These are phyloP conservation scores for Acleris holmiana DNA, from an alignment of 2,888 invertebrate species.

Conservation along the genomic window DNA sequence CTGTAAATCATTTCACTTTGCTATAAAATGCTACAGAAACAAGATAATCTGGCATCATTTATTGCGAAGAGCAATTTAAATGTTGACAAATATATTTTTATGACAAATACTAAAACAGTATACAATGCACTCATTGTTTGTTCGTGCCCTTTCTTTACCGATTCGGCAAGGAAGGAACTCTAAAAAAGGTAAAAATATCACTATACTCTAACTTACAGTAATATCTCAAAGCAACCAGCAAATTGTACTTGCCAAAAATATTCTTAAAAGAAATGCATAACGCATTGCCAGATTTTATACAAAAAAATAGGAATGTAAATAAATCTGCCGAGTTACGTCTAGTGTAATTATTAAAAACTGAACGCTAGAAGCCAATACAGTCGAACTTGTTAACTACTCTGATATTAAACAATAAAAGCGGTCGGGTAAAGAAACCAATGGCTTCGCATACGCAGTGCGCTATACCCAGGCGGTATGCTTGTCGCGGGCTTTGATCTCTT, in stretches of 20 bases:
- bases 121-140: slow-evolving; percentile 58
- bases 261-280: slow-evolving; percentile 41
- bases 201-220: slow-evolving; percentile 70
- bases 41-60: slow-evolving; percentile 13
- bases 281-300: slow-evolving; percentile 47
- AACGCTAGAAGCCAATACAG: slow-evolving; percentile 31
- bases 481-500: neutral
- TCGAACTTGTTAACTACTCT: slow-evolving; percentile 30
- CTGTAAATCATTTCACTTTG: slow-evolving; percentile 36
- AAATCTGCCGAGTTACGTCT: slow-evolving; percentile 31
- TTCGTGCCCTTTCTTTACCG: slow-evolving; percentile 56
- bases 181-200: slow-evolving; percentile 46
- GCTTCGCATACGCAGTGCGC: neutral
- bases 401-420: slow-evolving; percentile 25
- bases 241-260: slow-evolving; percentile 73
- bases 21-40: slow-evolving; percentile 23
- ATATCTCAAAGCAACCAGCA: slow-evolving; percentile 67
- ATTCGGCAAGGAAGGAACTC: slow-evolving; percentile 50
- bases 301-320: slow-evolving; percentile 59
- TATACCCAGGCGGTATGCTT: neutral
- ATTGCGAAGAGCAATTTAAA: slow-evolving; percentile 1
- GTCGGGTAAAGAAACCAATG: slow-evolving; percentile 19
- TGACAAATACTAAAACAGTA: slow-evolving; percentile 52
- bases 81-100: slow-evolving; percentile 51
- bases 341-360: slow-evolving; percentile 23